A percentile compares a stretch with the other conserved stretches of the same genome.
These are phyloP conservation scores for Dinoponera quadriceps DNA, from an alignment of 1,140 invertebrate genomes.

Conservation along the genomic window DNA sequence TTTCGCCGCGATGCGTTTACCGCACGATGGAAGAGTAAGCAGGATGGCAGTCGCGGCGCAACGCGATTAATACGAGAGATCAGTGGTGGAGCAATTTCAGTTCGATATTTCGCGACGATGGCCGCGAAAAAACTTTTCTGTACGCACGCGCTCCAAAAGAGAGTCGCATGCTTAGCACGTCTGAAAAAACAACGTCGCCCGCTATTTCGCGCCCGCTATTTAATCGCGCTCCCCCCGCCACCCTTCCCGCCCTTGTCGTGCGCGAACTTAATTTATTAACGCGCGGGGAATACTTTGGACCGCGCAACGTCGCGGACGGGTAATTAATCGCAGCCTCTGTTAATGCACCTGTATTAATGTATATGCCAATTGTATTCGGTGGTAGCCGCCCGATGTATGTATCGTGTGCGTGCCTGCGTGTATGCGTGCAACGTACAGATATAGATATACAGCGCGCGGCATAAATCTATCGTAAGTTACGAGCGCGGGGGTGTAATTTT, in stretches of 20 bases:
- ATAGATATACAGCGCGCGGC: neutral
- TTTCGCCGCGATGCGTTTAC: slow-evolving; percentile 59
- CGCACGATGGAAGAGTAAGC: slow-evolving; percentile 69
- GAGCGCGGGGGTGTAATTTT: slow-evolving; percentile 32
- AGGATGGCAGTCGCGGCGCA: slow-evolving; percentile 10
- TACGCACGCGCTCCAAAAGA: neutral
- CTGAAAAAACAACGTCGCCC: slow-evolving; percentile 18
- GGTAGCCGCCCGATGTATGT: neutral
- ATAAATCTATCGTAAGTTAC: slow-evolving; percentile 46
- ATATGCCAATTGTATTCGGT: slow-evolving; percentile 50
- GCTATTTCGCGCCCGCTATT: slow-evolving; percentile 35
- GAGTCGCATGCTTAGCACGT: neutral
- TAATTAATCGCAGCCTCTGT: slow-evolving; percentile 56
- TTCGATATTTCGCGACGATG: slow-evolving; percentile 31
- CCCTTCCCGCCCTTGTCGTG: neutral
- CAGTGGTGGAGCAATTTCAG: slow-evolving; percentile 63
- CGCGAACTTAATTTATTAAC: slow-evolving; percentile 45
- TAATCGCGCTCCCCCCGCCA: slow-evolving; percentile 27
- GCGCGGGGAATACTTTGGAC: slow-evolving; percentile 41
- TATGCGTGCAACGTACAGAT: neutral
- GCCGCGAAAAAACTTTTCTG: neutral
- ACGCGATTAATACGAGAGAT: slow-evolving; percentile 62
- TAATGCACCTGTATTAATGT: slow-evolving; percentile 58
- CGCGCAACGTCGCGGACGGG: slow-evolving; percentile 32
- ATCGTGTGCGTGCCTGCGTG: neutral